Percentiles rank a stretch among this genome's conserved stretches.
phyloP scores from a whole-genome alignment of 1,140 invertebrate species.

The Apocrypta bakeri region DNA sequence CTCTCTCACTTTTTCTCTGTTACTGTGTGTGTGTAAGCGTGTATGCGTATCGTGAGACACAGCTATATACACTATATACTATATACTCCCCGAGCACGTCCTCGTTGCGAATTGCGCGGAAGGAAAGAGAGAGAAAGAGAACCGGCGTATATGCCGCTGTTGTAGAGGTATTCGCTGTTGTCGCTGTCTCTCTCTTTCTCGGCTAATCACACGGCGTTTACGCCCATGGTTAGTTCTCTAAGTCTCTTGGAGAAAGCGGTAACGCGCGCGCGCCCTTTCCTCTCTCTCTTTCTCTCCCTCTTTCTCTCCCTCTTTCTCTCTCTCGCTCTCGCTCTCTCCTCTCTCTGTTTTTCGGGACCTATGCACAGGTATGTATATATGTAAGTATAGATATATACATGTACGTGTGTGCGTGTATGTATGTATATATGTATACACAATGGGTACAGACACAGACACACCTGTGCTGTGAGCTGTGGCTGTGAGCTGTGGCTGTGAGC shows the following conservation, averaged over 20 bases:
- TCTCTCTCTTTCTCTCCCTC: background rate
- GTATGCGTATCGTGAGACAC: too few species aligned
- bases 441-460: too few species aligned
- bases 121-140: background rate
- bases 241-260: background rate
- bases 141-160: background rate
- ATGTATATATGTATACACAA: too few species aligned
- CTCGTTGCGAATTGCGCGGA: background rate
- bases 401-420: too few species aligned
- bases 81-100: background rate
- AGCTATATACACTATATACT: background rate
- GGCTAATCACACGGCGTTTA: conserved; percentile 39
- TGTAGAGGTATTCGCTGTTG: too few species aligned
- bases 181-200: conserved; percentile 13
- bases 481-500: too few species aligned
- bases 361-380: background rate
- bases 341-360: background rate
- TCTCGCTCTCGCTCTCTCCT: background rate
- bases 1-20: background rate
- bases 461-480: too few species aligned
- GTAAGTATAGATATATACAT: too few species aligned
- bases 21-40: background rate
- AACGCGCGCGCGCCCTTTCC: too few species aligned
- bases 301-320: too few species aligned
- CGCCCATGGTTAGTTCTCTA: conserved; percentile 26